Evolutionary conservation across 2,888 invertebrate genomes (phyloP).

Genomic region (Panopea generosa): DNA sequence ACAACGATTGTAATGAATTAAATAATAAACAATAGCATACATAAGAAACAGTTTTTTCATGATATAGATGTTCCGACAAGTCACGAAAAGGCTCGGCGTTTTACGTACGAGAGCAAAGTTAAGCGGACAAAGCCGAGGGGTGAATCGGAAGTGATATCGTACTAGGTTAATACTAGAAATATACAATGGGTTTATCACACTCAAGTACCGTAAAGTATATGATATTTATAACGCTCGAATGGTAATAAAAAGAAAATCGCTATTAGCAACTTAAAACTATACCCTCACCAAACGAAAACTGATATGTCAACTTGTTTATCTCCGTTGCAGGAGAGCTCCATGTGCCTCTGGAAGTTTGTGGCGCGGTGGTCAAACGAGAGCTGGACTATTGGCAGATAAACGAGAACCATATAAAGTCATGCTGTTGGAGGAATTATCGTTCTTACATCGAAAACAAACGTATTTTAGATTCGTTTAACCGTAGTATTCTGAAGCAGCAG

Average conservation of each 20-base stretch:
- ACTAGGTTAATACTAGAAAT: too few species aligned
- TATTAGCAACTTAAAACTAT: background rate
- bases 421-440: conserved; percentile 83
- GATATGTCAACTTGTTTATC: background rate
- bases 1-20: too few species aligned
- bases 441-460: conserved; percentile 83
- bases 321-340: conserved; percentile 82
- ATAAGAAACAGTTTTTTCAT: too few species aligned
- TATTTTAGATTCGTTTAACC: conserved; percentile 82
- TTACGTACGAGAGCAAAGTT: too few species aligned
- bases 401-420: conserved; percentile 82
- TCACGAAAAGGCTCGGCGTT: too few species aligned
- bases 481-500: conserved; percentile 78
- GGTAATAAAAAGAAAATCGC: background rate
- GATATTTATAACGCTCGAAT: too few species aligned
- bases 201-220: too few species aligned
- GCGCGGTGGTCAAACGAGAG: conserved; percentile 84
- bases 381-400: conserved; percentile 84
- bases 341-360: conserved; percentile 84
- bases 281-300: background rate
- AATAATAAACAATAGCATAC: too few species aligned
- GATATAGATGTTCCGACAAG: too few species aligned
- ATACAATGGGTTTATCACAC: too few species aligned
- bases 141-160: too few species aligned
- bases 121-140: too few species aligned